A percentile compares a stretch with the other conserved stretches of the same genome.
These are phyloP conservation scores for Condylura cristata DNA, from an alignment of 2,113 vertebrate genomes.

Conservation along the genomic window DNA sequence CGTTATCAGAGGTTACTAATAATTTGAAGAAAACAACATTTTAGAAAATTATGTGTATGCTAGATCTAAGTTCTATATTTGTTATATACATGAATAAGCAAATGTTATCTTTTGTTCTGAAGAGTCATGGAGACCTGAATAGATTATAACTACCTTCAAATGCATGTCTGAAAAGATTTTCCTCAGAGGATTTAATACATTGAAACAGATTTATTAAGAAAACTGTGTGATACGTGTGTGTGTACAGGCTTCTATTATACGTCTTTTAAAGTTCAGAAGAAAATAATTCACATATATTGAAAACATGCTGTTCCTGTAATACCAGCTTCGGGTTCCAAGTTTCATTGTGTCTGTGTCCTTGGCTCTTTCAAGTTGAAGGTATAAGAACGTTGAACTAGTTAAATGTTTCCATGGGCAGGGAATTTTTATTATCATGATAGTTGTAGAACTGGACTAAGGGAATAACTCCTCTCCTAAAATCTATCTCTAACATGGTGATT, in stretches of 20 bases:
- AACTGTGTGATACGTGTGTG: background rate
- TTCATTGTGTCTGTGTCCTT: background rate
- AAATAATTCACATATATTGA: background rate
- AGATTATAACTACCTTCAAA: background rate
- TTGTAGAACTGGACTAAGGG: background rate
- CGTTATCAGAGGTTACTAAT: background rate
- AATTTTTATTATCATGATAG: background rate
- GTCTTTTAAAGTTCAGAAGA: background rate
- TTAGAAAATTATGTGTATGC: background rate
- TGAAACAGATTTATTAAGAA: background rate
- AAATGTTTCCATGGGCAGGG: background rate
- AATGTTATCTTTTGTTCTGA: background rate
- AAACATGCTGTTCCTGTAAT: background rate
- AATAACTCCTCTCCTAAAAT: conserved; percentile 48
- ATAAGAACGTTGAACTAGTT: background rate
- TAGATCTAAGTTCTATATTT: background rate
- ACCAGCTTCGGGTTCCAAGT: background rate
- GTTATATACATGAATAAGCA: background rate
- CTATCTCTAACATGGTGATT: conserved; percentile 20
- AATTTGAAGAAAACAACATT: background rate
- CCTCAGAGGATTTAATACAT: background rate
- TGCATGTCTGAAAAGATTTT: background rate
- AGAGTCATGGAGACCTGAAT: background rate
- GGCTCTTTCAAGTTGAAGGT: background rate
- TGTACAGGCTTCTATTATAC: background rate